Evolutionary conservation across 2,888 invertebrate species (phyloP).

Genomic region (Andrena dorsata): DNA sequence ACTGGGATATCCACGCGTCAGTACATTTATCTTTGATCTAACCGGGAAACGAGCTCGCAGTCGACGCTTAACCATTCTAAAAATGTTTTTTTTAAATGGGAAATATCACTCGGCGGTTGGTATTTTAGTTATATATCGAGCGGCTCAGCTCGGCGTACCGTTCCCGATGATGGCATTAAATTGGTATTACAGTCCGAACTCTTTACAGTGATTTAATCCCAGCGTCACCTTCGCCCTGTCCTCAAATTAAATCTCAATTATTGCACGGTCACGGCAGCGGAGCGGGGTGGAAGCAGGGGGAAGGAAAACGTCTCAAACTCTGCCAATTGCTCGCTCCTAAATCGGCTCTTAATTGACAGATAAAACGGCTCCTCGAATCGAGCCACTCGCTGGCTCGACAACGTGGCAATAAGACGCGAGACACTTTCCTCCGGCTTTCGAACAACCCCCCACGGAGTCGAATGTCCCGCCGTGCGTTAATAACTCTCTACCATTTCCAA

Average conservation of each 20-base stretch:
- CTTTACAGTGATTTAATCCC: conserved; percentile 41
- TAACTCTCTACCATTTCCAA: background rate
- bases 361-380: conserved; percentile 52
- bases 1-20: background rate
- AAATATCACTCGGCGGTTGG: background rate
- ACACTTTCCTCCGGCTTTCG: conserved; percentile 32
- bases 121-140: conserved; percentile 24
- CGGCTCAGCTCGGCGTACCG: background rate
- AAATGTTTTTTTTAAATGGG: background rate
- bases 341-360: conserved; percentile 64
- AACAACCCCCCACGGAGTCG: background rate
- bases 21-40: conserved; percentile 18
- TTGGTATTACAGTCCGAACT: conserved; percentile 37
- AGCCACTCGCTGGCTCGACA: conserved; percentile 19
- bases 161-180: conserved; percentile 31
- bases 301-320: conserved; percentile 43
- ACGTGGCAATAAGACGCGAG: conserved; percentile 47
- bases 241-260: conserved; percentile 60
- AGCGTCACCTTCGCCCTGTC: conserved; percentile 51
- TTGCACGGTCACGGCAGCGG: conserved; percentile 22
- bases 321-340: conserved; percentile 59
- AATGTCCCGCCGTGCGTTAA: conserved; percentile 7
- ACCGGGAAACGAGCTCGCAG: background rate
- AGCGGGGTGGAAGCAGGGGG: background rate
- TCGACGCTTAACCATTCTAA: background rate